Evolutionary conservation across 1,140 invertebrate species (phyloP), one percentile per base, ranked within the genome.

Genomic region (Zaprionus gabonicus): DNA sequence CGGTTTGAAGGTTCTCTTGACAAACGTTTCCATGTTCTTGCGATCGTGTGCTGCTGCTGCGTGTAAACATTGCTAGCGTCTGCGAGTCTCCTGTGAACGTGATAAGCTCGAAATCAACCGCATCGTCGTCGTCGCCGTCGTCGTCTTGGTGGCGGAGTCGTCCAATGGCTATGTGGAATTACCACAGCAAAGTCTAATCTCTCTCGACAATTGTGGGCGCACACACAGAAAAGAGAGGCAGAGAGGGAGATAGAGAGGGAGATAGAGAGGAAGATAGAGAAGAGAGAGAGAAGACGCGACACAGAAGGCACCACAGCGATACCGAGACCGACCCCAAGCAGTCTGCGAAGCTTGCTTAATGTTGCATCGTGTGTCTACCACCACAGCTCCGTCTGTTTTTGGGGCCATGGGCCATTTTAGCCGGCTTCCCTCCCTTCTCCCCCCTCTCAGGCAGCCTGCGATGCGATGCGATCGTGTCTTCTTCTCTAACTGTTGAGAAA

Each of bases 171-270:
- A 49, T 38, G 68, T 79, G 84, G 84, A 87, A 87, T 87, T 87
- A 88, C 84, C 84, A 88, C 41, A 46, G 86, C 85, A 79, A 81
- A 81, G 85, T 90, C 85, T 90, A 90, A 90, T 90, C 85, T 90
- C 82, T 90, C 86, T 90, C 82, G 86, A 91, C 85, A 90, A 90
- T 90, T 90, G 85, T 90, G 86, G 85, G 85, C 85, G 85, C 85
- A 71, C 78, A 81, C 81, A 73, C 31, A 34, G 31, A 10, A 34
- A 34, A 34, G 31, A 34, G 82, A 74, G 71, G 44, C 55, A 82
- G 71, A 38, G 49, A 41, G 38, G 1, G 3, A 34, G 31, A 41
- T 41, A 6, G 5, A n/a, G 41, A 7, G 1, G 41, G 71, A 70
- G 75, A 88, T 78, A 88, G 17, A 62, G 49, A 41, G 38, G 1